Evolutionary conservation across 37 sponge, comb jelly and placozoan species (phyloP).

Genomic region (Geodia barretti): DNA sequence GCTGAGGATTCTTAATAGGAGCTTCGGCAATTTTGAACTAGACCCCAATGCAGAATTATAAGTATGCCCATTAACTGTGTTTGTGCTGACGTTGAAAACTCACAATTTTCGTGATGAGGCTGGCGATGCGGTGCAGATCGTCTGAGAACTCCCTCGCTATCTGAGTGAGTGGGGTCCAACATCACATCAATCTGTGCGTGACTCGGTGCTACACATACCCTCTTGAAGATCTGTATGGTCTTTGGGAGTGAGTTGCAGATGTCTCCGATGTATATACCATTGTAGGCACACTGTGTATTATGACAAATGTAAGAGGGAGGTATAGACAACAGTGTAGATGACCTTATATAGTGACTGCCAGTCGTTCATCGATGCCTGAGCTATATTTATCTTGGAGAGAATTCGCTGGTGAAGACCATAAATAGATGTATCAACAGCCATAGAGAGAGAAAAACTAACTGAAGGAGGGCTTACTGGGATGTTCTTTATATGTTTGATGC

Average conservation of each 20-base stretch:
- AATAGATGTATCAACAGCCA: too few relatives aligned
- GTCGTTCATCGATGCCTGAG: constrained; percentile 77
- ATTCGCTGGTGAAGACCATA: constrained; percentile 62
- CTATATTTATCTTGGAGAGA: constrained; percentile 70
- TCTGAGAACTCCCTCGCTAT: constrained; percentile 48
- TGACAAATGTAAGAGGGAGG: not conserved
- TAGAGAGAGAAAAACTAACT: too few relatives aligned
- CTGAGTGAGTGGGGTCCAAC: constrained; percentile 17
- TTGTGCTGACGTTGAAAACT: too few relatives aligned
- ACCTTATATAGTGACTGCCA: constrained; percentile 92
- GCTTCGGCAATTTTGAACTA: too few relatives aligned
- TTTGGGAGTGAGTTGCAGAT: constrained; percentile 71
- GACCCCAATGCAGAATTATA: too few relatives aligned
- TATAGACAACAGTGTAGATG: not conserved
- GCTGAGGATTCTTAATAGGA: not conserved
- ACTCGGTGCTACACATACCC: constrained; percentile 31
- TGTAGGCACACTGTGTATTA: constrained; percentile 67
- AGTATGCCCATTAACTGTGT: too few relatives aligned
- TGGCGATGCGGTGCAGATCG: constrained; percentile 67
- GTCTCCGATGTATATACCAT: constrained; percentile 83
- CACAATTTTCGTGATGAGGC: constrained; percentile 79
- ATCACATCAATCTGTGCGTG: not conserved
- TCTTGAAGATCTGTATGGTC: constrained; percentile 62
- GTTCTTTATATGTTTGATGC: constrained; percentile 84
- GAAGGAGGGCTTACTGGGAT: constrained; percentile 62